Evolutionary conservation across 2,888 invertebrate genomes (phyloP).

Genomic region (Danaus chrysippus): DNA sequence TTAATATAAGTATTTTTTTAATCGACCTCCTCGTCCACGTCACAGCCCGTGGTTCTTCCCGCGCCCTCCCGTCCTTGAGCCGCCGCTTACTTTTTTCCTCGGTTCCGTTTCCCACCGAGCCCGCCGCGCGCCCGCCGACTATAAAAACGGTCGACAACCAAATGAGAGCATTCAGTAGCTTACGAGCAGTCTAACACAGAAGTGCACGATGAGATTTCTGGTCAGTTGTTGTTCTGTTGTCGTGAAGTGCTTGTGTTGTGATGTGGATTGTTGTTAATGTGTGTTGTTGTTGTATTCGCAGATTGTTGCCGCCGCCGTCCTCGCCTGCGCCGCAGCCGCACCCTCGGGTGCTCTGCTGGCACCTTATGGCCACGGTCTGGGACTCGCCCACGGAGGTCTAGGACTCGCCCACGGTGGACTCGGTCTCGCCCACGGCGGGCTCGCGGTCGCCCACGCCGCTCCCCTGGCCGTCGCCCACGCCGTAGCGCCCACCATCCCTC

Average conservation of each 20-base stretch:
- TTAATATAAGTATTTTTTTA: too few species aligned
- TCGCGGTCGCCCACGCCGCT: conserved; percentile 43
- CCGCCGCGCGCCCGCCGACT: conserved; percentile 53
- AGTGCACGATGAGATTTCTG: conserved; percentile 78
- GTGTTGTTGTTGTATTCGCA: conserved; percentile 46
- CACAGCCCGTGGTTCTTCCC: too few species aligned
- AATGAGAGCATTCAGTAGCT: conserved; percentile 75
- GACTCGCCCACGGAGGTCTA: conserved; percentile 12
- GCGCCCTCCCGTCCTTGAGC: conserved; percentile 74
- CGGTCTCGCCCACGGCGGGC: conserved; percentile 44
- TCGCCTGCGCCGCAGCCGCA: conserved; percentile 68
- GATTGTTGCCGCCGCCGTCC: conserved; percentile 78
- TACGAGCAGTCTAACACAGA: conserved; percentile 76
- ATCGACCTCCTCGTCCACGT: too few species aligned
- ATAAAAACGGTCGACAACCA: conserved; percentile 65
- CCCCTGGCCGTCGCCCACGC: conserved; percentile 48
- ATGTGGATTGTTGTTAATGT: conserved; percentile 37
- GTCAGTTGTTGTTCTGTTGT: conserved; percentile 55
- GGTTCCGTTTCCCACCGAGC: conserved; percentile 63
- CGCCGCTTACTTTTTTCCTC: conserved; percentile 73
- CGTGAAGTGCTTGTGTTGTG: conserved; percentile 38
- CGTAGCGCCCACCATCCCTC: conserved; percentile 66
- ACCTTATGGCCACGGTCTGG: conserved; percentile 45
- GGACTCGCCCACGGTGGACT: conserved; percentile 36
- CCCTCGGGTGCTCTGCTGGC: conserved; percentile 64